phyloP scores from a whole-genome alignment of 2,113 vertebrate species.

The Coturnix japonica region DNA sequence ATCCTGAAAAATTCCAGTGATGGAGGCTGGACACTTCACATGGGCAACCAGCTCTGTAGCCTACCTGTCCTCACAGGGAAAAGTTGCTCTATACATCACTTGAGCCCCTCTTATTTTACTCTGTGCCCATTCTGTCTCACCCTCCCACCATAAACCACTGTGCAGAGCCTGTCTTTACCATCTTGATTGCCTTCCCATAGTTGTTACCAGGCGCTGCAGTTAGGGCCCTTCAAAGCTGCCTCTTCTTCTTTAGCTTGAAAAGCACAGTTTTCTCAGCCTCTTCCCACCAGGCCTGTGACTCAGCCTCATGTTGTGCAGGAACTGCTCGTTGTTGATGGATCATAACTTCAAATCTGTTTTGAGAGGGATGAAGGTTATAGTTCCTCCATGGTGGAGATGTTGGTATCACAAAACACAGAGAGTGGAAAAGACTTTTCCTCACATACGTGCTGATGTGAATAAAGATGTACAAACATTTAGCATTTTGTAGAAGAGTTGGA shows the following conservation, averaged over 20 bases:
- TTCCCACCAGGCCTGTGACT: not conserved
- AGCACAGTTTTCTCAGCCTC: not conserved
- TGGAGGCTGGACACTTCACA: not conserved
- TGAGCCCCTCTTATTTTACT: not conserved
- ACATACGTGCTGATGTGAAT: not conserved
- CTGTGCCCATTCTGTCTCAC: not conserved
- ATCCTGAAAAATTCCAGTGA: too few species aligned
- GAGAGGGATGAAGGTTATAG: not conserved
- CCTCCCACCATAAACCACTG: not conserved
- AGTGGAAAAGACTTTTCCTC: not conserved
- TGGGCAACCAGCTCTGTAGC: not conserved
- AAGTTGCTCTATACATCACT: not conserved
- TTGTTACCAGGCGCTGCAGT: not conserved
- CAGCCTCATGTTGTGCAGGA: not conserved
- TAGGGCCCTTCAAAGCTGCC: not conserved
- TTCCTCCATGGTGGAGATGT: not conserved
- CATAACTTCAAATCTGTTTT: not conserved
- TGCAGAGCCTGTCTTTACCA: not conserved
- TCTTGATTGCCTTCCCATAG: not conserved
- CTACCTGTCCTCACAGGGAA: not conserved
- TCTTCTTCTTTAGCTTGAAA: not conserved
- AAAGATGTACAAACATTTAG: not conserved
- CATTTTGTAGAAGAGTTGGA: not conserved
- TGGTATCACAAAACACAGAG: not conserved
- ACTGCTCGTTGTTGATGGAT: not conserved